phyloP scores from a whole-genome alignment of 2,888 invertebrate genomes.

The Mylabris sibirica region DNA sequence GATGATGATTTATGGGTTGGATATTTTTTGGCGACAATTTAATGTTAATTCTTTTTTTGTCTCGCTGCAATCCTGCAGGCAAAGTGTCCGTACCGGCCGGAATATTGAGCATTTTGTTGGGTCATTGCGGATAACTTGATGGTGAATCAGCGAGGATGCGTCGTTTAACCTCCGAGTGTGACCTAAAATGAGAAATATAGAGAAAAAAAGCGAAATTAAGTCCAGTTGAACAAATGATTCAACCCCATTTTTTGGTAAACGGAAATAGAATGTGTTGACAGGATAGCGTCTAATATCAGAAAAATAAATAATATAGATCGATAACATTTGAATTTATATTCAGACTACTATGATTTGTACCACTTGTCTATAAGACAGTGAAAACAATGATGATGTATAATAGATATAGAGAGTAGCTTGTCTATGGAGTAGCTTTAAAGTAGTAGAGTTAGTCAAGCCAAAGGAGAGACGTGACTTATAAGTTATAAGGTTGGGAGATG shows the following conservation, averaged over 20 bases:
- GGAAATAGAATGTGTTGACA: background rate
- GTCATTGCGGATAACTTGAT: slow-evolving; percentile 31
- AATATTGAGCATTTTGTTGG: slow-evolving; percentile 17
- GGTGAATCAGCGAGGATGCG: slow-evolving; percentile 34
- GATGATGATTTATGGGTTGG: slow-evolving; percentile 1
- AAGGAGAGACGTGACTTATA: background rate
- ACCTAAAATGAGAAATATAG: slow-evolving; percentile 23
- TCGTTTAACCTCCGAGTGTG: slow-evolving; percentile 33
- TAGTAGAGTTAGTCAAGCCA: background rate
- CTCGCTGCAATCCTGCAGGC: background rate
- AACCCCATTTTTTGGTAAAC: background rate
- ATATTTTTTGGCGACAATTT: slow-evolving; percentile 6
- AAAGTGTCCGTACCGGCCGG: background rate
- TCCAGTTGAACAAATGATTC: background rate
- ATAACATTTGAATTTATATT: background rate
- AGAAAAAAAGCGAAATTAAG: background rate
- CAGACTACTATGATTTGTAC: background rate
- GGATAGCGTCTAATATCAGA: background rate
- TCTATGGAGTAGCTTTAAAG: background rate
- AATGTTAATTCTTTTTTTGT: background rate
- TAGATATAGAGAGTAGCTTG: no score
- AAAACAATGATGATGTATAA: no score
- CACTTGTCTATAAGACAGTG: background rate
- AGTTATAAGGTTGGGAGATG: background rate
- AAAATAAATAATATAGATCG: slow-evolving; percentile 1